phyloP scores from a whole-genome alignment of 2,888 invertebrate species.

The Drosophila flavopinicola region DNA sequence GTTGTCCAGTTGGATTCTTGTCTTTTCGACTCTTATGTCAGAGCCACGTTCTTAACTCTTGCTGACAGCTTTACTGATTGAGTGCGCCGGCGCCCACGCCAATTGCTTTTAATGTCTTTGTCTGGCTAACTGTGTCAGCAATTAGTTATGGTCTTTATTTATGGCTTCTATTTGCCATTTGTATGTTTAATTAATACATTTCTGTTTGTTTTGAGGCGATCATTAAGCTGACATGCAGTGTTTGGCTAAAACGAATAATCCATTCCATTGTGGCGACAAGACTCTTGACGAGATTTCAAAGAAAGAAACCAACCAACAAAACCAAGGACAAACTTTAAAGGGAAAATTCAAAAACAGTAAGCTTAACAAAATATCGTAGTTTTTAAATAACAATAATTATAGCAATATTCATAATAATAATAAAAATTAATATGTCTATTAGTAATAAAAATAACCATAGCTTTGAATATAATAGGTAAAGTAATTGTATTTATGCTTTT shows the following conservation, averaged over 20 bases:
- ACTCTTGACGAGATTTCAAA: not conserved
- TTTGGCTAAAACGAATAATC: conserved; percentile 33
- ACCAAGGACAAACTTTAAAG: conserved; percentile 12
- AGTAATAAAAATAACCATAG: too few relatives aligned
- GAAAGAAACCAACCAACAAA: not conserved
- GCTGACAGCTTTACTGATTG: conserved; percentile 52
- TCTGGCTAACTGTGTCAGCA: conserved; percentile 76
- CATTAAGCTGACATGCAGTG: conserved; percentile 30
- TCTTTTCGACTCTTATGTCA: conserved; percentile 18
- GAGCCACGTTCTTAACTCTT: conserved; percentile 50
- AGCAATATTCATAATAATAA: too few relatives aligned
- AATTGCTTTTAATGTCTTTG: conserved; percentile 61
- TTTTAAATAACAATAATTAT: too few relatives aligned
- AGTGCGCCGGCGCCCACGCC: conserved; percentile 65
- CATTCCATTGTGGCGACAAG: conserved; percentile 9
- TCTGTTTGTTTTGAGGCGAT: not conserved
- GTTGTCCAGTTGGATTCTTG: conserved; percentile 23
- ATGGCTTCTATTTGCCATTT: conserved; percentile 62
- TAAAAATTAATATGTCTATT: too few relatives aligned
- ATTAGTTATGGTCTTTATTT: conserved; percentile 74
- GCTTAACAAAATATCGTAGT: too few relatives aligned
- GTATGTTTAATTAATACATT: conserved; percentile 68
- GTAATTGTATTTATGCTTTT: too few relatives aligned
- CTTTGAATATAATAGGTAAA: too few relatives aligned
- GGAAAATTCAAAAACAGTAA: too few relatives aligned